Base-by-base conservation (phyloP, 1,140 invertebrate genomes). In the Drosophila lacteicornis region DNA sequence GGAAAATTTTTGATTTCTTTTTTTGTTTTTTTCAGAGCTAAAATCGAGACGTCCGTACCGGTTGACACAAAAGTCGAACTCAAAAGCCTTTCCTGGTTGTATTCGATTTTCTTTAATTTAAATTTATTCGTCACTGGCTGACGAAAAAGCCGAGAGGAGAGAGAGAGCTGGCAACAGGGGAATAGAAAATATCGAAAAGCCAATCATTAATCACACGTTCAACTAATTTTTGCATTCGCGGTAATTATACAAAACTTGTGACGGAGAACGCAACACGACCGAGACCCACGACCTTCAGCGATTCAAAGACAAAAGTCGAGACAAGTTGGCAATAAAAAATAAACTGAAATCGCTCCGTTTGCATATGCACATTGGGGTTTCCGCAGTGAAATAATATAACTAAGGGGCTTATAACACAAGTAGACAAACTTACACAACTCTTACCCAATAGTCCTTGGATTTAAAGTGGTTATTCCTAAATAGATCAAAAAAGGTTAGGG, bases 251-350 rank as follows among this genome's bases (percentile, higher is more conserved):
- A 68, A 77, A 51, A 51, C 67, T 67, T 63, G 71, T 59, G 33
- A 50, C 67, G 76, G 76, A 87, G 76, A 83, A 83, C 61, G 69
- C 71, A 71, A 50, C 75, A 50, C 75, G 78, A 75, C 84, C 85
- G 74, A 88, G 81, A 88, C 85, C 84, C 84, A 79, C 80, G 82
- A 83, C 78, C 85, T 88, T 87, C 80, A 84, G 78, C 66, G 38
- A 68, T 68, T 60, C 61, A 38, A 75, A 84, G 65, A 65, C 76
- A 81, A 75, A 59, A 71, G 67, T 67, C 67, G 62, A 58, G 51
- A 47, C 42, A 50, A 53, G 63, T 8, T n/a, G 11, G 53, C 53
- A 55, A 55, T 40, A 56, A 75, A 63, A 49, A 42, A 53, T 49
- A 62, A 58, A 51, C 43, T 25, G 17, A 68, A 68, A 68, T 68